A percentile compares a stretch with the other conserved stretches of the same genome.
These are phyloP conservation scores for Yponomeuta plumbellus DNA, from an alignment of 2,888 invertebrate genomes.

Conservation along the genomic window DNA sequence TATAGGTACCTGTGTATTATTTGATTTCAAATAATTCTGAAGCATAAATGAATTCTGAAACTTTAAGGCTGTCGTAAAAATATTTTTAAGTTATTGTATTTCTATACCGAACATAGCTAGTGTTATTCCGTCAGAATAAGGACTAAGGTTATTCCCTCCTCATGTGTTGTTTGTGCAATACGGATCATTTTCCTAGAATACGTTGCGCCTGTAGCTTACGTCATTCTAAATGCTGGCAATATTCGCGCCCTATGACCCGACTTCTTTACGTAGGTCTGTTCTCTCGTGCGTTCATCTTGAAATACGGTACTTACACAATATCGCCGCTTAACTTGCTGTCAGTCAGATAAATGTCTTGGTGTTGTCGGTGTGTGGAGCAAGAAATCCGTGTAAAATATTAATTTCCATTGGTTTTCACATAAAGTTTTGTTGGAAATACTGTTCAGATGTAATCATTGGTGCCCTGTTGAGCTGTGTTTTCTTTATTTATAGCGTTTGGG, in stretches of 20 bases:
- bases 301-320: neutral
- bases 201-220: conserved; percentile 38
- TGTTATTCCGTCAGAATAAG: no score
- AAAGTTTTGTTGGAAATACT: neutral
- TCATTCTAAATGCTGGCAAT: conserved; percentile 57
- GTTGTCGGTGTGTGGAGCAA: neutral
- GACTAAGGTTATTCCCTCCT: neutral
- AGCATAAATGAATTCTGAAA: no score
- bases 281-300: neutral
- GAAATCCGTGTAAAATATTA: neutral
- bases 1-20: no score
- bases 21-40: no score
- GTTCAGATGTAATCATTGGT: neutral
- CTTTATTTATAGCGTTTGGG: neutral
- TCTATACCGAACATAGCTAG: no score
- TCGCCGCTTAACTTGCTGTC: neutral
- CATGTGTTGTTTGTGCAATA: neutral
- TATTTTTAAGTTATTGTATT: no score
- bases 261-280: conserved; percentile 33
- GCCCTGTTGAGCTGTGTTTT: conserved; percentile 13
- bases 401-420: neutral
- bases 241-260: conserved; percentile 31
- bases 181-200: neutral
- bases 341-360: neutral
- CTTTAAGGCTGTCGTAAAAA: no score